Conservation (phyloP, 1,140 invertebrate species). For the Scylla paramamosain region DNA sequence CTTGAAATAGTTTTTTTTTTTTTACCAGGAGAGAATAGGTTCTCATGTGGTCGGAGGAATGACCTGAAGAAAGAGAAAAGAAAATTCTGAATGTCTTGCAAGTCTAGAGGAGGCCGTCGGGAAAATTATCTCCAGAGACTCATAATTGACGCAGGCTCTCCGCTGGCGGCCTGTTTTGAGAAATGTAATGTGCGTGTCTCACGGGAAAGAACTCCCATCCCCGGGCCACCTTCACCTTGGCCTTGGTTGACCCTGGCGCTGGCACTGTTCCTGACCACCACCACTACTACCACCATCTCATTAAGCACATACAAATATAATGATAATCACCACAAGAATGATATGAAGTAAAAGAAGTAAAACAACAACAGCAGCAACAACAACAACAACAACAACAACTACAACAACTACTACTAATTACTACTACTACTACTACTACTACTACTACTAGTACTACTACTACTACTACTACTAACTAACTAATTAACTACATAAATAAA, state of each 20-base stretch:
- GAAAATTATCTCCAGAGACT: neutral
- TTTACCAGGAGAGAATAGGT: too few species aligned
- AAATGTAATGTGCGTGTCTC: conserved; percentile 14
- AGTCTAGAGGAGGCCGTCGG: neutral
- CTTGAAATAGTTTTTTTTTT: too few species aligned
- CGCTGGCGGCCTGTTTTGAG: neutral
- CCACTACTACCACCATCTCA: neutral
- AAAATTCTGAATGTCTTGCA: neutral
- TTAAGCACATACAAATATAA: too few species aligned
- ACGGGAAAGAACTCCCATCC: neutral
- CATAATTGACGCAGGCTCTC: conserved; percentile 8
- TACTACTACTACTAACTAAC: too few species aligned
- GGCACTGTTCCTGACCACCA: neutral
- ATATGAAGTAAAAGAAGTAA: neutral
- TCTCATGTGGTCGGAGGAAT: neutral
- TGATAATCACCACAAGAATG: neutral
- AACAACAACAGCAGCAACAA: neutral
- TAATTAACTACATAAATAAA: neutral
- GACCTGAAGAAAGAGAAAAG: neutral
- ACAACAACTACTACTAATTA: neutral
- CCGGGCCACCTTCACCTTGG: neutral
- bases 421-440: too few species aligned
- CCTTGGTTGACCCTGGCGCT: neutral
- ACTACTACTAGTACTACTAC: neutral
- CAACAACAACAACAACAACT: too few species aligned